Evolutionary conservation across 2,113 vertebrate species (phyloP).

Genomic region (Glaucomys volans): DNA sequence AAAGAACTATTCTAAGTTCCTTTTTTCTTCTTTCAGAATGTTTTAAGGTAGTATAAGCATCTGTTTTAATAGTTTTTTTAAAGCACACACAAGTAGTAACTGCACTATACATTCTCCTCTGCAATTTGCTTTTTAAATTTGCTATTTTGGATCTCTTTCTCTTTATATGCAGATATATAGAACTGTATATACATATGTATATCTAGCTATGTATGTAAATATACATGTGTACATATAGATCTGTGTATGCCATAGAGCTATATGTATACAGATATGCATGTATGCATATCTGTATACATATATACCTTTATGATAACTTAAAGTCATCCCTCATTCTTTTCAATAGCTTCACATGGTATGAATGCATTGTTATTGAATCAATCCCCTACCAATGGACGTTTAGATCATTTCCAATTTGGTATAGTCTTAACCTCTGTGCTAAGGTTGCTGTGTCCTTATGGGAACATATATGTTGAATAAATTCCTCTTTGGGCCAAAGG

Average conservation of each 20-base stretch:
- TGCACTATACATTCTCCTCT: neutral
- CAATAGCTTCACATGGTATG: neutral
- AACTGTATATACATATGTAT: no score
- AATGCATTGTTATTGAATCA: neutral
- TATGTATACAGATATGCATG: no score
- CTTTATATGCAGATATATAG: neutral
- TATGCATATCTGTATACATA: neutral
- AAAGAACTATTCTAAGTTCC: neutral
- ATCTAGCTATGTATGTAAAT: no score
- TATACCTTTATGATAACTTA: neutral
- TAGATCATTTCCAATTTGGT: neutral
- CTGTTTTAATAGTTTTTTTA: conserved; percentile 10
- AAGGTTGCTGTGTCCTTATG: neutral
- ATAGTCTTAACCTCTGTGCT: neutral
- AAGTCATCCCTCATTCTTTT: neutral
- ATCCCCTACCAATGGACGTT: neutral
- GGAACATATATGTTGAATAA: neutral
- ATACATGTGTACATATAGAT: no score
- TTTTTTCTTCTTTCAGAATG: neutral
- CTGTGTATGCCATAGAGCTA: no score
- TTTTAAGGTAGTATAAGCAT: neutral
- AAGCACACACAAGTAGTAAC: neutral
- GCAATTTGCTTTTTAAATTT: conserved; percentile 35
- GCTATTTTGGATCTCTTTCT: neutral
- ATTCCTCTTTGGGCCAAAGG: neutral